Evolutionary conservation across 2,797 vertebrate genomes (phyloP).

Genomic region (Labroides dimidiatus): DNA sequence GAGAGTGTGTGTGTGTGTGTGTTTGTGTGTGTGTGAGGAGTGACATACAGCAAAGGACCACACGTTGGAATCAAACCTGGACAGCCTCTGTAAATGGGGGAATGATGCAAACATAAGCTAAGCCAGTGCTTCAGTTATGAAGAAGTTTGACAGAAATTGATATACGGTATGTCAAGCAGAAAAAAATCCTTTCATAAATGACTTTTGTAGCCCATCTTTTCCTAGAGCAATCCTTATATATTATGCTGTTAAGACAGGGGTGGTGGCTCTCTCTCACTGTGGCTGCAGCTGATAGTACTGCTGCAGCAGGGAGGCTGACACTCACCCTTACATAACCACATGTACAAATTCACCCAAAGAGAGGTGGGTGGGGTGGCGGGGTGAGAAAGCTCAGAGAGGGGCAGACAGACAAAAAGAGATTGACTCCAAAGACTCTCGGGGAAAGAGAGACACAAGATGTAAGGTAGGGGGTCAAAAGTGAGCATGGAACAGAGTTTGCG

Average conservation of each 20-base stretch:
- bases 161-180: too few relatives aligned
- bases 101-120: too few relatives aligned
- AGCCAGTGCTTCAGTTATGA: too few relatives aligned
- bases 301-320: conserved; percentile 68
- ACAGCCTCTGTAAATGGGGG: too few relatives aligned
- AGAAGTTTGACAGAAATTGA: background rate
- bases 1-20: too few relatives aligned
- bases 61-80: too few relatives aligned
- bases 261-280: conserved; percentile 41
- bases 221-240: too few relatives aligned
- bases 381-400: conserved; percentile 51
- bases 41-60: too few relatives aligned
- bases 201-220: too few relatives aligned
- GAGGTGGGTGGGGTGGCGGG: conserved; percentile 44
- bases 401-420: conserved; percentile 47
- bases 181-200: too few relatives aligned
- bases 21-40: too few relatives aligned
- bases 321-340: conserved; percentile 69
- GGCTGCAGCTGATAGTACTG: conserved; percentile 54
- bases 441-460: conserved; percentile 16
- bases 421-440: conserved; percentile 73
- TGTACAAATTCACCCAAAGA: conserved; percentile 82
- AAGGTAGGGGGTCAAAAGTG: background rate
- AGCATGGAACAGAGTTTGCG: background rate
- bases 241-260: conserved; percentile 18